Conservation (phyloP, 2,888 invertebrate species). For the Brachypalpus laphriformis region DNA sequence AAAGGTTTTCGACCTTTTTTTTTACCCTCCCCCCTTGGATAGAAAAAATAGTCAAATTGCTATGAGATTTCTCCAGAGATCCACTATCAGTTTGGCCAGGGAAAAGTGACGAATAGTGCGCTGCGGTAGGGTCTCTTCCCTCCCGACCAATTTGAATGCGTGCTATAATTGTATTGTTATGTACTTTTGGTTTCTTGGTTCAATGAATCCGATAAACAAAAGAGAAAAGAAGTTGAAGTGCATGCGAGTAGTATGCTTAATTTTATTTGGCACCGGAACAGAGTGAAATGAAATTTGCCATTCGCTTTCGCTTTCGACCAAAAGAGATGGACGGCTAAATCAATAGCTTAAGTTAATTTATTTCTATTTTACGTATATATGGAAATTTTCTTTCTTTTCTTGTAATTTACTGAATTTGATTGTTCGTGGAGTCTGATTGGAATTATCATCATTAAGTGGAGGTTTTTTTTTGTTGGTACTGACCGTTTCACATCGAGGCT, state of each 20-base stretch:
- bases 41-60: no score
- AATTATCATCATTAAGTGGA: not conserved
- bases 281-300: constrained; percentile 33
- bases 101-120: constrained; percentile 1
- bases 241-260: constrained; percentile 23
- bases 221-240: constrained; percentile 47
- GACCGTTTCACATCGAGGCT: not conserved
- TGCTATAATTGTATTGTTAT: not conserved
- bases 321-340: not conserved
- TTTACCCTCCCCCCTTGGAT: no score
- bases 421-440: not conserved
- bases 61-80: constrained; percentile 26
- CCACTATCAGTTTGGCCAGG: constrained; percentile 1
- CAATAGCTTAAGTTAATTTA: constrained; percentile 5
- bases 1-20: constrained; percentile 23
- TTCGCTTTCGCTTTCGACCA: constrained; percentile 46
- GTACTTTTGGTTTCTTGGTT: not conserved
- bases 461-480: not conserved
- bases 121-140: constrained; percentile 3
- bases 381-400: not conserved
- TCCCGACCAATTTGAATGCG: constrained; percentile 13
- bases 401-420: not conserved
- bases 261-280: constrained; percentile 48
- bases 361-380: not conserved
- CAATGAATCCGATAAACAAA: constrained; percentile 19